Base-by-base conservation (phyloP, 2,888 invertebrate genomes). In the Melipona beecheii region DNA sequence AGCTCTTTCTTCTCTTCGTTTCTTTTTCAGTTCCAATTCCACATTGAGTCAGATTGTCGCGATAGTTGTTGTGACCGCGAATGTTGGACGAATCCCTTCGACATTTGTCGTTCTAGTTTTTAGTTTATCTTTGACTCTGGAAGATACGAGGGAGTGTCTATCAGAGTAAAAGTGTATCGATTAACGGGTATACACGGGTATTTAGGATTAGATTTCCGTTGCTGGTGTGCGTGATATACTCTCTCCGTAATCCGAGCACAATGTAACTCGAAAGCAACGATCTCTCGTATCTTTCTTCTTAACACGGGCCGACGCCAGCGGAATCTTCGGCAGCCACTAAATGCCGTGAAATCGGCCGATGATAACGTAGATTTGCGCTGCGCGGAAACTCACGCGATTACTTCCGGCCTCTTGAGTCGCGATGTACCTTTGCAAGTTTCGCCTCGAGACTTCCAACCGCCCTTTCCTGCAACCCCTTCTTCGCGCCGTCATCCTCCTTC, bases 371-470 rank as follows among this genome's bases (percentile, higher is more conserved):
- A 90, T 88, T 87, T 85, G 86, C 85, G 87, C 79, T 73, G 84
- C 86, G 86, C 84, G 84, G 91, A 93, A 91, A 27, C 91, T 92
- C 91, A 89, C 91, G 89, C 85, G 91, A 94, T 94, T 94, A 94
- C 91, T 94, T 94, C 93, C 94, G 93, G 92, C 92, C 92, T 93
- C 92, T 93, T 93, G 93, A 92, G 92, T 90, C 91, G 91, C 93
- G 93, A 93, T 93, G 93, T 94, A 93, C 94, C 93, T 94, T 93
- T 93, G 90, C 92, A 92, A 93, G 92, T 92, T 93, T 92, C 92
- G 87, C 89, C 87, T 86, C 79, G 87, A 89, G 90, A 91, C 89
- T 89, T 86, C 86, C 76, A 80, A 84, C 71, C 80, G 66, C 77
- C 71, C 80, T 56, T 56, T 68, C 66, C 62, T 36, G 36, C 68